Evolutionary conservation across 2,113 vertebrate species (phyloP).

Genomic region (Sturnus vulgaris): DNA sequence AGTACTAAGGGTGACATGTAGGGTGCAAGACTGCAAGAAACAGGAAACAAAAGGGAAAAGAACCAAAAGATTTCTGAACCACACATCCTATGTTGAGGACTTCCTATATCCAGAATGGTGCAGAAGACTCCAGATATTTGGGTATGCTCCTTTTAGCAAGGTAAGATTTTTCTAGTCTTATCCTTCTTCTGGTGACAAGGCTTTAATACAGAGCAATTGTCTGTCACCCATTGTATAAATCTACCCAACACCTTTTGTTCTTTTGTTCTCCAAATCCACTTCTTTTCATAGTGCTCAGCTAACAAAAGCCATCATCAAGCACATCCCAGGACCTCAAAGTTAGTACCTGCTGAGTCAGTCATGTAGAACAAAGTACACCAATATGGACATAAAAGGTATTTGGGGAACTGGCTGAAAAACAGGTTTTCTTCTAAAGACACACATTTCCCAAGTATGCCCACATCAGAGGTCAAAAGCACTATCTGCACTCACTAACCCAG

Average conservation of each 20-base stretch:
- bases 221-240: background rate
- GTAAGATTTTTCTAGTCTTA: background rate
- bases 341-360: background rate
- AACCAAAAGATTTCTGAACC: background rate
- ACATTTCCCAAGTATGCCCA: background rate
- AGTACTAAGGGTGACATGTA: background rate
- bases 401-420: background rate
- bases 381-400: background rate
- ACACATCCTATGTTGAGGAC: fast-evolving
- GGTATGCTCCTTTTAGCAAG: background rate
- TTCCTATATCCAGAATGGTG: background rate
- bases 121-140: background rate
- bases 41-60: background rate
- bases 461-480: background rate
- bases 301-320: background rate
- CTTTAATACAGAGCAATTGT: background rate
- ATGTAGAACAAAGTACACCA: background rate
- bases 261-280: background rate
- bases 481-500: background rate
- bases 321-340: fast-evolving
- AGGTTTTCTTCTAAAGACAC: background rate
- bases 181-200: background rate
- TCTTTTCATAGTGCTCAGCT: background rate
- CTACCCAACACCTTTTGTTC: background rate
- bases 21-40: background rate